phyloP scores from a whole-genome alignment of 2,888 invertebrate genomes.

The Sinotaia quadrata region DNA sequence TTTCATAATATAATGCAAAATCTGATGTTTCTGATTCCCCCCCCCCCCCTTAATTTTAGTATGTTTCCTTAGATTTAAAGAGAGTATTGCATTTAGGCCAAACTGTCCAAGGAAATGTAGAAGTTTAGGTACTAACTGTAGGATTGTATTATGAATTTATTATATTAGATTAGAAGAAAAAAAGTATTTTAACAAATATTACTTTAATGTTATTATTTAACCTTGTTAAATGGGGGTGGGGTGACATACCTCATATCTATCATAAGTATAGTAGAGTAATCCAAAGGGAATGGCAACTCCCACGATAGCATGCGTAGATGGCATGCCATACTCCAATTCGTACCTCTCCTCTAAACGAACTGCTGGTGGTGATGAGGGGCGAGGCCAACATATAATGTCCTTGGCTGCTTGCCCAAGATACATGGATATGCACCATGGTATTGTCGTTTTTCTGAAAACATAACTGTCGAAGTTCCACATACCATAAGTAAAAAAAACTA shows the following conservation, averaged over 20 bases:
- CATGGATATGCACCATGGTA: slow-evolving; percentile 70
- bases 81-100: too few relatives aligned
- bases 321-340: slow-evolving; percentile 94
- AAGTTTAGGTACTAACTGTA: too few relatives aligned
- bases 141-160: too few relatives aligned
- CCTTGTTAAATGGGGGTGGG: too few relatives aligned
- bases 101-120: too few relatives aligned
- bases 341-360: slow-evolving; percentile 88
- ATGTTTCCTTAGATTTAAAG: too few relatives aligned
- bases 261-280: slow-evolving; percentile 77
- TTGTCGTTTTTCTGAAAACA: slow-evolving; percentile 82
- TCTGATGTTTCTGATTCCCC: too few relatives aligned
- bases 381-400: slow-evolving; percentile 84
- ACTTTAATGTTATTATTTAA: neutral
- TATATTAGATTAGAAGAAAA: neutral
- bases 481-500: slow-evolving; percentile 92
- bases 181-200: neutral
- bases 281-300: slow-evolving; percentile 90
- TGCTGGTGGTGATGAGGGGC: slow-evolving; percentile 87
- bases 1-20: too few relatives aligned
- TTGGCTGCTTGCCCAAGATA: slow-evolving; percentile 82
- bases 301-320: slow-evolving; percentile 94
- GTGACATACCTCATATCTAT: slow-evolving; percentile 57
- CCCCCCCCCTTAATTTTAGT: too few relatives aligned
- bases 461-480: slow-evolving; percentile 94